Conservation (phyloP, 2,888 invertebrate genomes). For the Apodemia hepburni region DNA sequence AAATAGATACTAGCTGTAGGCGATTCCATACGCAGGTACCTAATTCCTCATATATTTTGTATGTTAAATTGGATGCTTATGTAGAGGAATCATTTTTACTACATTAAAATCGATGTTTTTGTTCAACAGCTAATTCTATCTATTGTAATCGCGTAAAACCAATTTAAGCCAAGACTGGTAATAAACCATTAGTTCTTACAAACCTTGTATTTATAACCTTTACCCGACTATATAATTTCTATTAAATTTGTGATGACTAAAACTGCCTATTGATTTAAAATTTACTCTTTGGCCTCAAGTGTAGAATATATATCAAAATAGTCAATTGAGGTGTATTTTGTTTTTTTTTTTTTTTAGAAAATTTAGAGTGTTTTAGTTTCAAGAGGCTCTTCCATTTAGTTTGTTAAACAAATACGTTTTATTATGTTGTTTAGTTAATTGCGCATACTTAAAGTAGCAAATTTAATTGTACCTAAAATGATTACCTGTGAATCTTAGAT, state of each 20-base stretch:
- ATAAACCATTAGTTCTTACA: not conserved
- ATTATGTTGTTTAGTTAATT: conserved; percentile 27
- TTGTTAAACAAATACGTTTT: conserved; percentile 28
- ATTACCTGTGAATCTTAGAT: conserved; percentile 38
- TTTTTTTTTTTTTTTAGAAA: not conserved
- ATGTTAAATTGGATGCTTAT: not conserved
- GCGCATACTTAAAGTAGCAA: not conserved
- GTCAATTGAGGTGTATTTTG: not conserved
- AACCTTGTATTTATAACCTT: not conserved
- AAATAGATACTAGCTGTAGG: not conserved
- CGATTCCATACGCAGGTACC: no score
- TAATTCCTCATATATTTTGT: not conserved
- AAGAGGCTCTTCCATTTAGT: not conserved
- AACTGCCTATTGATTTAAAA: not conserved
- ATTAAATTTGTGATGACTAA: conserved; percentile 7
- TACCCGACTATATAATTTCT: not conserved
- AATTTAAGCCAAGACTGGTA: no score
- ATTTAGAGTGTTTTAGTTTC: not conserved
- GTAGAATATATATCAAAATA: not conserved
- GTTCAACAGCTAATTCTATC: no score
- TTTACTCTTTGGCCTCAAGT: not conserved
- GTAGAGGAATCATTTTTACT: no score
- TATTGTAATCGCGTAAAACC: no score
- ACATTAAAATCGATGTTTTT: no score
- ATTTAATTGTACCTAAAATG: conserved; percentile 4